Percentiles rank a stretch among this genome's conserved stretches.
Evolutionary conservation across 2,797 vertebrate genomes (phyloP).

Genomic region (Falco berigora): DNA sequence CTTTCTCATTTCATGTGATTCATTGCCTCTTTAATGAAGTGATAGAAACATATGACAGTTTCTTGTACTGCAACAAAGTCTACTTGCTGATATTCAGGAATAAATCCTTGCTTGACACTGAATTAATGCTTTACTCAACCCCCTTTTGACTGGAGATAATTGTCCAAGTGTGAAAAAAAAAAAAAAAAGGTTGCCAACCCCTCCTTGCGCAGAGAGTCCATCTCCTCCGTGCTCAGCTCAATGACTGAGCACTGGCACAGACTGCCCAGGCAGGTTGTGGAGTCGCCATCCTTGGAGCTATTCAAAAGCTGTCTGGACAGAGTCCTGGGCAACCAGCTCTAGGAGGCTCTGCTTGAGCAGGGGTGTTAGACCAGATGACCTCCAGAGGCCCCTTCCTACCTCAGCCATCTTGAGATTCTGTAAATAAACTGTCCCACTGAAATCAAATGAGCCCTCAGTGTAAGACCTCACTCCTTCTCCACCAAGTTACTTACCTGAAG

Average conservation of each 20-base stretch:
- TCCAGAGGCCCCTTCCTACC: background rate
- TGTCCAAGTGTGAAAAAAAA: background rate
- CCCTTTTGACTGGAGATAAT: background rate
- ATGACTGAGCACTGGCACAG: background rate
- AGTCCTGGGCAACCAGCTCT: background rate
- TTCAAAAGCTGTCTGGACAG: background rate
- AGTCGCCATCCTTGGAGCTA: background rate
- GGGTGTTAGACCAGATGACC: background rate
- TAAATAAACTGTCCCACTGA: background rate
- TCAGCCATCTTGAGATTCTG: background rate
- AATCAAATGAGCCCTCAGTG: background rate
- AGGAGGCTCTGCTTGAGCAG: background rate
- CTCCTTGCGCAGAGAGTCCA: background rate
- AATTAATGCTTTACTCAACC: background rate
- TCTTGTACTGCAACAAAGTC: background rate
- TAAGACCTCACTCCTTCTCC: background rate
- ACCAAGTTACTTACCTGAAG: slow-evolving; percentile 50
- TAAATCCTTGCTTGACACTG: background rate
- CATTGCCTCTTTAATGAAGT: background rate
- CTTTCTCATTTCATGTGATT: background rate
- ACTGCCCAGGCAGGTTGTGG: background rate
- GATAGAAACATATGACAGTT: background rate
- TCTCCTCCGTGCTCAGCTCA: background rate
- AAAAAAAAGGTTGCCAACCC: background rate
- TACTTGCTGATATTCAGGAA: background rate